Percentiles rank a stretch among this genome's conserved stretches.
Evolutionary conservation across 2,113 vertebrate species (phyloP).

Genomic region (Colaptes auratus): DNA sequence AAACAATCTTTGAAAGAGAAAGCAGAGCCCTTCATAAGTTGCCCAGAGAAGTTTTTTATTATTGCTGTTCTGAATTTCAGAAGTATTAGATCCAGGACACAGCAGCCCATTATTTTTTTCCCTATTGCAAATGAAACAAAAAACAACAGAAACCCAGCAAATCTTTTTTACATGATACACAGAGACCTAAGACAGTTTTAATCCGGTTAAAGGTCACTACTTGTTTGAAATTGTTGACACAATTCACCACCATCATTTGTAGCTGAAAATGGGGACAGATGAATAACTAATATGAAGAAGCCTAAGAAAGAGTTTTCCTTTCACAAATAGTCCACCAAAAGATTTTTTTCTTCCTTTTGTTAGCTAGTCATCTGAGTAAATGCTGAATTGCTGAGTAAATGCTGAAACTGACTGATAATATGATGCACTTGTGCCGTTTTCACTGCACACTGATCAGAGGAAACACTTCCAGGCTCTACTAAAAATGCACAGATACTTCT

Average conservation of each 20-base stretch:
- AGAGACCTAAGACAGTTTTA: neutral
- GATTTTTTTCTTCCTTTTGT: neutral
- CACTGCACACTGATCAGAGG: too few species aligned
- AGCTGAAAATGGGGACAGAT: neutral
- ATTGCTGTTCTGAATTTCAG: neutral
- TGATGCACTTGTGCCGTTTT: accelerated
- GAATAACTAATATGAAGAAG: neutral
- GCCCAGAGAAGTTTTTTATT: neutral
- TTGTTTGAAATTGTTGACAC: neutral
- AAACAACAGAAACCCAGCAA: neutral
- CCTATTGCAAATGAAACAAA: neutral
- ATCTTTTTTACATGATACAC: neutral
- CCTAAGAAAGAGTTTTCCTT: neutral
- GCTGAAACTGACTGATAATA: neutral
- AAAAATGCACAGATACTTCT: neutral
- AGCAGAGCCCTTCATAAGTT: neutral
- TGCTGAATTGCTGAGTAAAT: neutral
- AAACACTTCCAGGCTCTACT: neutral
- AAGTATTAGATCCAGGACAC: neutral
- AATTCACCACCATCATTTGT: neutral
- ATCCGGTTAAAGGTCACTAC: neutral
- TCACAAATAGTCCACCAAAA: neutral
- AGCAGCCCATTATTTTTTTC: neutral
- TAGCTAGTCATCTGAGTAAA: neutral
- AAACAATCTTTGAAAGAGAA: neutral